Percentiles rank a stretch among this genome's conserved stretches.
These are phyloP conservation scores for Thomomys bottae DNA, from an alignment of 2,113 vertebrate species.

Conservation along the genomic window DNA sequence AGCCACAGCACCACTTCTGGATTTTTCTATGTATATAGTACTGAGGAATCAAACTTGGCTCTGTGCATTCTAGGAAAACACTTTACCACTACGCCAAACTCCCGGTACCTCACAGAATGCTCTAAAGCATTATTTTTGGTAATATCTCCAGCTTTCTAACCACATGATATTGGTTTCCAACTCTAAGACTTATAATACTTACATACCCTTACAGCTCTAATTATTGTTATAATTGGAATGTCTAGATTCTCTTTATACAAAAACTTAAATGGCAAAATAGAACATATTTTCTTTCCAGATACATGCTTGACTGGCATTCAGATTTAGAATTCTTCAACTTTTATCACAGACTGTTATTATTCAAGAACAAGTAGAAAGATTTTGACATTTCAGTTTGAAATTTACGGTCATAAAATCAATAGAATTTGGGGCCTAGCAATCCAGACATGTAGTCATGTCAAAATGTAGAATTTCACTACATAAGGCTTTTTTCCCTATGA, in stretches of 20 bases:
- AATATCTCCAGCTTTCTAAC: constrained; percentile 34
- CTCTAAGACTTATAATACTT: constrained; percentile 66
- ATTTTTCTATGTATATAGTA: too few relatives aligned
- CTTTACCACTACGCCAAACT: too few relatives aligned
- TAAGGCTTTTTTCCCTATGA: not conserved
- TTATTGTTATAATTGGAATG: constrained; percentile 78
- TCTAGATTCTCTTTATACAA: constrained; percentile 78
- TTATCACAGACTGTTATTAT: constrained; percentile 69
- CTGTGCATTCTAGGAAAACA: too few relatives aligned
- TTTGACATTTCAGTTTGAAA: constrained; percentile 63
- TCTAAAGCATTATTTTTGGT: constrained; percentile 28
- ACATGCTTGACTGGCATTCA: constrained; percentile 56
- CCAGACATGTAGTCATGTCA: not conserved
- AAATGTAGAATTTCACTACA: not conserved
- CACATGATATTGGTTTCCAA: constrained; percentile 63
- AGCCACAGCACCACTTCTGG: too few relatives aligned
- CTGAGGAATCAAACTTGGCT: too few relatives aligned
- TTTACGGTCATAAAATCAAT: not conserved
- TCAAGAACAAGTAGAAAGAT: constrained; percentile 55
- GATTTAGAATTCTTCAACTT: constrained; percentile 77
- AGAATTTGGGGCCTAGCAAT: not conserved
- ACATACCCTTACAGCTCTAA: constrained; percentile 59
- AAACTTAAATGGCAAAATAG: constrained; percentile 82
- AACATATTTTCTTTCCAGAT: constrained; percentile 77
- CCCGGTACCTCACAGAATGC: constrained; percentile 32